Base-by-base conservation (phyloP, 2,888 invertebrate genomes). In the Drosophila kambysellisi region DNA sequence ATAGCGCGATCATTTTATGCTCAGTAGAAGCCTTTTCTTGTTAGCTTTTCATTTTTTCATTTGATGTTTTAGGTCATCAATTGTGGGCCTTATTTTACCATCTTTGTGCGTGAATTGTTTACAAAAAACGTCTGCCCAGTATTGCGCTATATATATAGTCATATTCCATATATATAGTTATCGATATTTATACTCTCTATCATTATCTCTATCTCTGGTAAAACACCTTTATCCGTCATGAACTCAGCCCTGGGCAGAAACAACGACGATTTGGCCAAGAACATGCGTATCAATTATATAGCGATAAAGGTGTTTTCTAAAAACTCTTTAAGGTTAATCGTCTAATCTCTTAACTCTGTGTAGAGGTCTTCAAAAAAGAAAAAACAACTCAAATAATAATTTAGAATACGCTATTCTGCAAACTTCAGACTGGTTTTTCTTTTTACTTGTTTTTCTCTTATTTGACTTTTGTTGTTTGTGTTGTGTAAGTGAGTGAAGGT, bases 91-190 rank as follows among this genome's bases (percentile, higher is more conserved):
- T 78, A 81, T 92, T 92, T 92, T 92, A 92, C 92, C 92, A 92
- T 74, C 90, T 92, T 92, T 92, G 92, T 92, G 92, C 92, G 92
- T 92, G 92, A 92, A 92, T 91, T 91, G 90, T 92, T 92, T 92
- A 92, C 92, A 92, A 92, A 92, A 92, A 92, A 92, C 92, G 92
- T 92, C 92, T 92, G 92, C 92, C 92, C 92, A 92, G 91, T 88
- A 86, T 90, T 91, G 73, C 33, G 50, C 69, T 81, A 85, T 88
- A 86, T 88, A 83, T 74, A 88, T 83, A 69, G 53, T 70, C 20
- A 59, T 46, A 15, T n/a, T 66, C 56, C 57, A 58, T 64, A 64
- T 69, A 69, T 67, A 50, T 69, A 59, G 29, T 17, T 52, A 46
- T 68, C 11, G 8, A 69, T 29, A 59, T 32, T 52, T 20, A 9